These are phyloP conservation scores for Tinea trinotella DNA, from an alignment of 2,888 invertebrate genomes.

Conservation along the genomic window DNA sequence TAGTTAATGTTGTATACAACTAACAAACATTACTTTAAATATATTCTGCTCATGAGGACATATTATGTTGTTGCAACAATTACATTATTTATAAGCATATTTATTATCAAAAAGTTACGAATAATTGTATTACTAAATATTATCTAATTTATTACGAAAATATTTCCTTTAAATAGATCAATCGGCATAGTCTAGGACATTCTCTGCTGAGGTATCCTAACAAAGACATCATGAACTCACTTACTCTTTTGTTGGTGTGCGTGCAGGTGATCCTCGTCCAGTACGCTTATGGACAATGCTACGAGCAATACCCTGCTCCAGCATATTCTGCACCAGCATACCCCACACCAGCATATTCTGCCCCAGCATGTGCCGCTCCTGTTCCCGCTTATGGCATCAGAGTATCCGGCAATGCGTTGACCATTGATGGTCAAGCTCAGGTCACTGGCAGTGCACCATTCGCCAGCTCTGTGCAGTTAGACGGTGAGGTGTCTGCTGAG, in stretches of 20 bases:
- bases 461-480: constrained; percentile 1
- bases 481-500: constrained; percentile 2
- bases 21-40: constrained; percentile 1
- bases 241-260: constrained; percentile 17
- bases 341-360: neutral
- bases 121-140: neutral
- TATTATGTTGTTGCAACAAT: neutral
- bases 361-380: neutral
- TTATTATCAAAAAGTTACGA: neutral
- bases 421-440: neutral
- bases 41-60: too few relatives aligned
- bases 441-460: neutral
- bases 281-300: constrained; percentile 5
- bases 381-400: constrained; percentile 4
- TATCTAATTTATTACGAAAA: neutral
- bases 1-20: neutral
- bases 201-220: neutral
- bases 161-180: neutral
- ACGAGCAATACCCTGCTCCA: too few relatives aligned
- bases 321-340: too few relatives aligned
- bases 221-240: constrained; percentile 17
- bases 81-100: neutral
- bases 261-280: constrained; percentile 8
- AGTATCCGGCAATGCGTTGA: neutral
- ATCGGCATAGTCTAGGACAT: neutral